Evolutionary conservation across 2,113 vertebrate species (phyloP).

Genomic region (Micronycteris hirsuta): DNA sequence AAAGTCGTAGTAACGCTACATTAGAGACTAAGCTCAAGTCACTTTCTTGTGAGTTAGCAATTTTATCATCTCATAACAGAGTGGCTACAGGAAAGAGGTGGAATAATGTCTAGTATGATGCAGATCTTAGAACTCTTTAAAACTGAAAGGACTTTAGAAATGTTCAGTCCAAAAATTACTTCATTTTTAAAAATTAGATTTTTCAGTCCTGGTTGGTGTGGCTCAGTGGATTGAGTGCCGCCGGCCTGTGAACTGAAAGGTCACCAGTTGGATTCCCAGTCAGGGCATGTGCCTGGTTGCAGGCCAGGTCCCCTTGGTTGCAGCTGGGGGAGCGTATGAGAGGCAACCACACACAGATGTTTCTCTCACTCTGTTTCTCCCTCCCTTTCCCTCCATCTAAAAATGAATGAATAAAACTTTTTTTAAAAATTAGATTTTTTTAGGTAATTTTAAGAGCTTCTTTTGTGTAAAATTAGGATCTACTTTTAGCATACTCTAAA

Average conservation of each 20-base stretch:
- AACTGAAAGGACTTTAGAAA: not conserved
- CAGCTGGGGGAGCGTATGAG: no score
- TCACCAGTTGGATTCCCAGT: no score
- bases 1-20: not conserved
- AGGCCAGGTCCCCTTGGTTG: no score
- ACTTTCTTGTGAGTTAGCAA: not conserved
- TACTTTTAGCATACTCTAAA: not conserved
- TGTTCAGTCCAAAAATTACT: not conserved
- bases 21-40: not conserved
- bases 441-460: not conserved
- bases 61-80: not conserved
- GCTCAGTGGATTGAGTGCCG: no score
- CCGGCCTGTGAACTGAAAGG: no score
- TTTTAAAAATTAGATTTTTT: conserved; percentile 5
- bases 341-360: no score
- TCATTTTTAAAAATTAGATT: conserved; percentile 13
- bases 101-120: not conserved
- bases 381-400: no score
- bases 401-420: no score
- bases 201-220: not conserved
- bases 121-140: not conserved
- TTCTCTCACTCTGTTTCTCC: no score
- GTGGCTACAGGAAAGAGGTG: not conserved
- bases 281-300: no score
- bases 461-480: not conserved